Evolutionary conservation across 2,888 invertebrate genomes (phyloP).

Genomic region (Acholoe squamosa): DNA sequence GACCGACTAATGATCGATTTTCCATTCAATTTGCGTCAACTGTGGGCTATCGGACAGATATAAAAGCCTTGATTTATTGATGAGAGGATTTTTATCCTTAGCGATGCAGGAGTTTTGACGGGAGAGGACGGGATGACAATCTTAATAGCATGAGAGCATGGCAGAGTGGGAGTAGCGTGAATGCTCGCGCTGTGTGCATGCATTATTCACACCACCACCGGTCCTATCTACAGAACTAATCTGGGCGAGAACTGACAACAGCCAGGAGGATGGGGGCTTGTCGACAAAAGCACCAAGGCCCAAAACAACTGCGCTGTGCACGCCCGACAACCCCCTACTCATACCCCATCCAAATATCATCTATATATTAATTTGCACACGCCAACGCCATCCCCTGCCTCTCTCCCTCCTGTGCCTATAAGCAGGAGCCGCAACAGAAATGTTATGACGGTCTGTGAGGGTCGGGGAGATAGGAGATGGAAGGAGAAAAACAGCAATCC

Average conservation of each 20-base stretch:
- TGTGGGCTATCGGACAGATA: not conserved
- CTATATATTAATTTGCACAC: constrained; percentile 37
- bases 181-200: not conserved
- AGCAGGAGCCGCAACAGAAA: not conserved
- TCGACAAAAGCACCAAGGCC: not conserved
- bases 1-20: constrained; percentile 35
- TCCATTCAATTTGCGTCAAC: not conserved
- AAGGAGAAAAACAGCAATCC: not conserved
- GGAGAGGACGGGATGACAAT: not conserved
- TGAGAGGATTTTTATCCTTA: not conserved
- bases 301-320: not conserved
- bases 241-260: not conserved
- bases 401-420: not conserved
- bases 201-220: not conserved
- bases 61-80: not conserved
- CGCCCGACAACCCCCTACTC: not conserved
- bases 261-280: not conserved
- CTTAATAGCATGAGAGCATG: constrained; percentile 1
- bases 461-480: too few species aligned
- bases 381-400: not conserved
- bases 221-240: constrained; percentile 42
- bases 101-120: not conserved
- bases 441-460: not conserved
- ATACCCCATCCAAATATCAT: constrained; percentile 20
- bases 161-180: not conserved